phyloP scores from a whole-genome alignment of 2,888 invertebrate species.

The Agrilus mali region DNA sequence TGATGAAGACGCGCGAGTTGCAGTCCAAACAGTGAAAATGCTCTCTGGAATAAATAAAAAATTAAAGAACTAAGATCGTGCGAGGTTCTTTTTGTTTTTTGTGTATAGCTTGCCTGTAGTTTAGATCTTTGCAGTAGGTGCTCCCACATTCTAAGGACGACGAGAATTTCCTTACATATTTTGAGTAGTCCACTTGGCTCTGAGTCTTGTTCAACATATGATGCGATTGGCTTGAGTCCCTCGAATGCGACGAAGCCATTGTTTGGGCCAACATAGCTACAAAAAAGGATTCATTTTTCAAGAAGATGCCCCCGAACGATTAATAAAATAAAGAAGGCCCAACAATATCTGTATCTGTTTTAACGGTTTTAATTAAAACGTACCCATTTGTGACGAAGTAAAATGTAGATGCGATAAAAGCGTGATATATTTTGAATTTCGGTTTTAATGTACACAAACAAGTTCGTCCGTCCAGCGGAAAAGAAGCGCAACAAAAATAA shows the following conservation, averaged over 20 bases:
- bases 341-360: no score
- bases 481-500: neutral
- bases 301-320: no score
- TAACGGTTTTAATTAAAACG: no score
- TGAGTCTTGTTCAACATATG: conserved; percentile 46
- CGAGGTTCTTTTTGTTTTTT: neutral
- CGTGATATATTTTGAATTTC: no score
- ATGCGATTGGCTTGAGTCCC: conserved; percentile 29
- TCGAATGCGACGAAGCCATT: conserved; percentile 30
- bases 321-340: no score
- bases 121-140: conserved; percentile 75
- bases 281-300: conserved; percentile 15
- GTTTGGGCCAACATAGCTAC: conserved; percentile 42
- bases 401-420: no score
- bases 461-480: no score
- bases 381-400: no score
- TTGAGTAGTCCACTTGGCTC: conserved; percentile 72
- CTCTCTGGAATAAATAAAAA: conserved; percentile 48
- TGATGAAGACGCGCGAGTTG: conserved; percentile 73
- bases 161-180: conserved; percentile 76
- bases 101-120: conserved; percentile 44
- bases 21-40: conserved; percentile 90
- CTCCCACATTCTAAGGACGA: conserved; percentile 75
- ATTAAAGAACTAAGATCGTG: conserved; percentile 1
- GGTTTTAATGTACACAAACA: no score